phyloP scores from a whole-genome alignment of 2,113 vertebrate species.

The Grammomys surdaster region DNA sequence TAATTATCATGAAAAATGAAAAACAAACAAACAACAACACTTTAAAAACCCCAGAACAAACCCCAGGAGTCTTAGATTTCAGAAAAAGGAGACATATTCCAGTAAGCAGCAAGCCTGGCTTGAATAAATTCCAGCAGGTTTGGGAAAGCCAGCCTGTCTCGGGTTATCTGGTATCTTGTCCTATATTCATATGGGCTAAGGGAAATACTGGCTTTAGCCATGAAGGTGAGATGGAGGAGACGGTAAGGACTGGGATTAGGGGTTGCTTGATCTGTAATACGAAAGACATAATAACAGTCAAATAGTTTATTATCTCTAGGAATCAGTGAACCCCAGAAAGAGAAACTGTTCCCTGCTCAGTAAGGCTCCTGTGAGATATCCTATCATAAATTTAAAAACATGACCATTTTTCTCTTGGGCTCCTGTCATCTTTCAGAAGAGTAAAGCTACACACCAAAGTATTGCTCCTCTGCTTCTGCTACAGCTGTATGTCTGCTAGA shows the following conservation, averaged over 20 bases:
- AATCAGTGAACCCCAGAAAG: background rate
- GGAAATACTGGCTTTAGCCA: background rate
- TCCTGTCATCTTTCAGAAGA: background rate
- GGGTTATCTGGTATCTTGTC: background rate
- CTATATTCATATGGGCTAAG: background rate
- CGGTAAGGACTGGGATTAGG: too few species aligned
- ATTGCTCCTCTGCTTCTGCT: background rate
- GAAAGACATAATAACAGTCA: background rate
- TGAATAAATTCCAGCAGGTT: background rate
- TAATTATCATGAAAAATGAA: background rate
- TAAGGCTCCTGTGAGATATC: background rate
- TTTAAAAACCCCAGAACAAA: background rate
- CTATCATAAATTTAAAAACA: background rate
- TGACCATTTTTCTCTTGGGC: background rate
- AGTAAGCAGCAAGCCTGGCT: background rate
- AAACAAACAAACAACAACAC: too few species aligned
- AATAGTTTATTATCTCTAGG: background rate
- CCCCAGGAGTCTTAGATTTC: background rate
- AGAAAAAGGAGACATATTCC: background rate
- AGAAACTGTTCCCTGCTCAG: background rate
- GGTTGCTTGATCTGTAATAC: background rate
- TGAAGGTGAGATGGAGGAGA: background rate
- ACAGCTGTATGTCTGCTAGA: background rate
- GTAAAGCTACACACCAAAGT: background rate
- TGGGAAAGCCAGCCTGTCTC: background rate